Evolutionary conservation across 2,113 vertebrate genomes (phyloP), one percentile per base, ranked within the genome.

Genomic region (Collichthys lucidus): DNA sequence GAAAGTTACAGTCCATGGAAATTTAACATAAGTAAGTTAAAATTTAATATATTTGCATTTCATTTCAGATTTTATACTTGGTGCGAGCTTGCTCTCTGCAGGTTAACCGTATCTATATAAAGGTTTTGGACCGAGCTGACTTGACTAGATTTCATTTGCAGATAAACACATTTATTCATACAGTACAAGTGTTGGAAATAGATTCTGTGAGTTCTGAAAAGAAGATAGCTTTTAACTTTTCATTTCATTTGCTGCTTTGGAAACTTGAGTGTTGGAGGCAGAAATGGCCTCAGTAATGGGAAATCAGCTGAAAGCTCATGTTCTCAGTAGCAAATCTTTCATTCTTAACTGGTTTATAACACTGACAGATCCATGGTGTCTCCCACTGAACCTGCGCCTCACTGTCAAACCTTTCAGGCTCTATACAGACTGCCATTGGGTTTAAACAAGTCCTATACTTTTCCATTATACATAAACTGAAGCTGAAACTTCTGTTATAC

Each of bases 191-290:
- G 61, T 62, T 49, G 10, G 24, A 80, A 49, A 79, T 31, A 11
- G 26, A 61, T 42, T 17, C 12, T 31, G 59, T 67, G 65, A 73
- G 62, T 57, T 79, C 22, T 52, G 52, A 57, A 77, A 29, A 40
- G 69, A 53, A 69, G 16, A 78, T 46, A 22, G 52, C 46, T 79
- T 69, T 86, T 57, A 68, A 72, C 65, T 70, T 78, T 77, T 5
- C 49, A 24, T 82, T 85, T 59, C 31, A 64, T 72, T 74, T 74
- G n/a, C 63, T 60, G 59, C 59, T 50, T 79, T 64, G 29, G 66
- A 75, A 56, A 62, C 22, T 61, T 16, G 29, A 50, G 53, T 59
- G 53, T 79, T 74, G 64, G 19, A 73, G 1, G 4, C n/a, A 60
- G 11, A 74, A 49, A 40, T 65, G 5, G 14, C 49, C 64, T 75